Conservation (phyloP, 2,888 invertebrate genomes). For the Tetrapedia diversipes region DNA sequence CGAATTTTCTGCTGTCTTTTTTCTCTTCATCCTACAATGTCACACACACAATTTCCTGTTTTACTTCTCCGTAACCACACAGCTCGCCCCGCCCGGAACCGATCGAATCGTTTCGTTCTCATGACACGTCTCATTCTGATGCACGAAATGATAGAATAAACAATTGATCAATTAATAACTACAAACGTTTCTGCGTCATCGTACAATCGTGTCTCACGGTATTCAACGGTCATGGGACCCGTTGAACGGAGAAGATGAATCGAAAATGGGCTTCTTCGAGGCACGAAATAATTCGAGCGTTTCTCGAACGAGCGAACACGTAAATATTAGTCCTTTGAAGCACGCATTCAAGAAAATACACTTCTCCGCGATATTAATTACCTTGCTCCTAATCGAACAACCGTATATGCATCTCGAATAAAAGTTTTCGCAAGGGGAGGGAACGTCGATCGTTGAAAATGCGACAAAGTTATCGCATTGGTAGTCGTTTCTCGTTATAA, state of each 20-base stretch:
- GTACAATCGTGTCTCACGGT: too few species aligned
- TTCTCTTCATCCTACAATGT: conserved; percentile 85
- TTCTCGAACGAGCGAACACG: conserved; percentile 53
- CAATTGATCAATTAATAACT: too few species aligned
- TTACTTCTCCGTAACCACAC: conserved; percentile 63
- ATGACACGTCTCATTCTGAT: too few species aligned
- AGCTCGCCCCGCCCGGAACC: conserved; percentile 25
- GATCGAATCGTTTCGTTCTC: conserved; percentile 63
- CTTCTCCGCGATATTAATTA: conserved; percentile 7
- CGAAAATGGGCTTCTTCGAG: too few species aligned
- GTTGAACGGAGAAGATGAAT: too few species aligned
- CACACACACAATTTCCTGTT: conserved; percentile 76
- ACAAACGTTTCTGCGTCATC: too few species aligned
- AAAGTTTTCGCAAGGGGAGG: conserved; percentile 35
- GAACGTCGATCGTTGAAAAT: not conserved
- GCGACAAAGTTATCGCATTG: not conserved
- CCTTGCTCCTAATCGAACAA: not conserved
- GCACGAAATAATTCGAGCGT: conserved; percentile 51
- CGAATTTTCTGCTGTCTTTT: conserved; percentile 86
- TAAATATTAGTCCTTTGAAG: conserved; percentile 62
- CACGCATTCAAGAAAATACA: conserved; percentile 32
- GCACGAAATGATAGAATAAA: too few species aligned
- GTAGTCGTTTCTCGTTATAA: not conserved
- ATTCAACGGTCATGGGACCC: too few species aligned
- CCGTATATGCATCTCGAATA: conserved; percentile 30